Conservation (phyloP, 1,140 invertebrate species). For the Rhyacophila brunnea region DNA sequence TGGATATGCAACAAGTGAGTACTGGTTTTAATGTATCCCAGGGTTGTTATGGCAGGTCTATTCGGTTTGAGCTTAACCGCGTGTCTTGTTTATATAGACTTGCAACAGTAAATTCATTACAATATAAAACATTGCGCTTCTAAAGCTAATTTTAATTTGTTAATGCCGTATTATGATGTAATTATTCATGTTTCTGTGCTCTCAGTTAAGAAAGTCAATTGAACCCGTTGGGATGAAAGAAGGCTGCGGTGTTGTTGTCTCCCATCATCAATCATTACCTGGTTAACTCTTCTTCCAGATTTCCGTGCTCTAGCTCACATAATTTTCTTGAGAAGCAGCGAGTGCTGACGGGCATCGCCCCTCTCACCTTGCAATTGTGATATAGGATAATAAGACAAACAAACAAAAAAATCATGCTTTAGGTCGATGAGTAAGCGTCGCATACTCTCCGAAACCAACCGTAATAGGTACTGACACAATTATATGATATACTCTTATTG, state of each 20-base stretch:
- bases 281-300: slow-evolving; percentile 63
- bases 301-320: slow-evolving; percentile 70
- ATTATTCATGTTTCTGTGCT: background rate
- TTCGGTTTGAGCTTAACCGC: too few species aligned
- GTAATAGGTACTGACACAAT: slow-evolving; percentile 33
- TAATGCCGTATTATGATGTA: background rate
- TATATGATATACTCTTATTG: slow-evolving; percentile 37
- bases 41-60: too few species aligned
- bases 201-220: background rate
- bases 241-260: background rate
- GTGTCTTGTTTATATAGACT: too few species aligned
- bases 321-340: slow-evolving; percentile 63
- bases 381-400: slow-evolving; percentile 35
- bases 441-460: slow-evolving; percentile 20
- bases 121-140: too few species aligned
- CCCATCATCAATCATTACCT: slow-evolving; percentile 16
- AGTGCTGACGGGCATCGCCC: slow-evolving; percentile 48
- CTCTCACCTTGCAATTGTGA: slow-evolving; percentile 38
- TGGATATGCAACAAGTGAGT: too few species aligned
- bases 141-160: too few species aligned
- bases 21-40: too few species aligned
- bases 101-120: too few species aligned
- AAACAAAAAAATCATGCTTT: slow-evolving; percentile 19
- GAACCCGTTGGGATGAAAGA: background rate
- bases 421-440: slow-evolving; percentile 13